Evolutionary conservation across 1,140 invertebrate species (phyloP).

Genomic region (Ceratitis capitata): DNA sequence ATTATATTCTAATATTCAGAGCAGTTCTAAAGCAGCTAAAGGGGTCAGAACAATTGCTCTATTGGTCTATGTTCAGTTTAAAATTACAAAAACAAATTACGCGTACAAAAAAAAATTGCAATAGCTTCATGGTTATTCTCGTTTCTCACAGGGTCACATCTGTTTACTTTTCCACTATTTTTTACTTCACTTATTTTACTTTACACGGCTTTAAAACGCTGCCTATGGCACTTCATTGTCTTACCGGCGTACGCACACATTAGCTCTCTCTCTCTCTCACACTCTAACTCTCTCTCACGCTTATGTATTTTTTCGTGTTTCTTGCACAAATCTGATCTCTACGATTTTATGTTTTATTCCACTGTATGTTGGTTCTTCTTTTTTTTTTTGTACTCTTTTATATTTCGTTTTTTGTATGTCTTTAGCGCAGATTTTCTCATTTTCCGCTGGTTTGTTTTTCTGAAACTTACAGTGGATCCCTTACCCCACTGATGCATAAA

Average conservation of each 20-base stretch:
- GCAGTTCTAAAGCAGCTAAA: too few species aligned
- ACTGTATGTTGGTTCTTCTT: neutral
- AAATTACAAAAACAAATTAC: too few species aligned
- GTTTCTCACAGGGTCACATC: neutral
- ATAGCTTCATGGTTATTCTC: too few species aligned
- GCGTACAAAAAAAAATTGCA: too few species aligned
- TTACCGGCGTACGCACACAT: neutral
- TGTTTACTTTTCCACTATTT: too few species aligned
- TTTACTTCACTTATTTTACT: neutral
- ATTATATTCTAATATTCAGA: too few species aligned
- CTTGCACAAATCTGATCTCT: slow-evolving; percentile 21
- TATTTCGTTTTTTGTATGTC: neutral
- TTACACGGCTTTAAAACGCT: neutral
- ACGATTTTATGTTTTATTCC: neutral
- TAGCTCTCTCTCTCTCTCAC: neutral
- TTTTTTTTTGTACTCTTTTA: neutral
- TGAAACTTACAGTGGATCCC: neutral
- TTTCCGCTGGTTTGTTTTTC: slow-evolving; percentile 29
- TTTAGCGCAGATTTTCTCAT: slow-evolving; percentile 4
- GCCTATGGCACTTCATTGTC: too few species aligned
- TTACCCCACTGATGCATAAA: neutral
- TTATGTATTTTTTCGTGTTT: neutral
- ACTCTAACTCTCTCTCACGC: neutral
- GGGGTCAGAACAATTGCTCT: too few species aligned
- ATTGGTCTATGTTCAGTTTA: too few species aligned